Conservation (phyloP, 2,113 vertebrate species). For the Atherinomorus stipes region DNA sequence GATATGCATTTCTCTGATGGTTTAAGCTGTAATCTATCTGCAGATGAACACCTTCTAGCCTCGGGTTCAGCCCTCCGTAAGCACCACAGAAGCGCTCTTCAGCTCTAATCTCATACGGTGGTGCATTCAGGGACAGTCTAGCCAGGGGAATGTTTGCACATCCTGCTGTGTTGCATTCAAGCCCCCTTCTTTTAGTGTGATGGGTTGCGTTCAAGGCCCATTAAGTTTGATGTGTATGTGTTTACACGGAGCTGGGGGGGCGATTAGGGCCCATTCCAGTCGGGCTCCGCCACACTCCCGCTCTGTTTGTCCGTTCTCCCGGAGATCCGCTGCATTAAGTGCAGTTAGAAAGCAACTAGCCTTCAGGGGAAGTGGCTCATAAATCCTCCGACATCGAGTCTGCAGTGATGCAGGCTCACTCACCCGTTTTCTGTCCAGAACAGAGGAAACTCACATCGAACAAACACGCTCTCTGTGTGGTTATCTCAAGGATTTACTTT, state of each 20-base stretch:
- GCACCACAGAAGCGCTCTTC: too few relatives aligned
- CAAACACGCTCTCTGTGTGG: too few relatives aligned
- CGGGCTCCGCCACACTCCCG: not conserved
- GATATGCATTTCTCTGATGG: too few relatives aligned
- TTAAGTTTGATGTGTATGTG: constrained; percentile 11
- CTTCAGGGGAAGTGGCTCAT: not conserved
- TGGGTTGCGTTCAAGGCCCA: constrained; percentile 85
- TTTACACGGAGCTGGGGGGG: not conserved
- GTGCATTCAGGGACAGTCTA: too few relatives aligned
- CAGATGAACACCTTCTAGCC: too few relatives aligned
- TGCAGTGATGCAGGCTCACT: too few relatives aligned
- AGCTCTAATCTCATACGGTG: too few relatives aligned
- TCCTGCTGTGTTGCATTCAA: too few relatives aligned
- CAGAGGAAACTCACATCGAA: not conserved
- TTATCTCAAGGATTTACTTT: too few relatives aligned
- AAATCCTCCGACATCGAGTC: not conserved
- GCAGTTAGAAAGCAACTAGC: not conserved
- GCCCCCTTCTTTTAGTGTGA: constrained; percentile 69
- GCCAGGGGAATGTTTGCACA: too few relatives aligned
- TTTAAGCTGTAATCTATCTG: too few relatives aligned
- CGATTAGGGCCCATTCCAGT: not conserved
- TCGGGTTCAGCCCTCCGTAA: too few relatives aligned
- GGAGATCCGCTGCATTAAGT: constrained; percentile 1
- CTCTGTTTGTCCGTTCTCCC: not conserved
- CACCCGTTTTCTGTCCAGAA: not conserved